Evolutionary conservation across 2,113 vertebrate genomes (phyloP).

Genomic region (Vombatus ursinus): DNA sequence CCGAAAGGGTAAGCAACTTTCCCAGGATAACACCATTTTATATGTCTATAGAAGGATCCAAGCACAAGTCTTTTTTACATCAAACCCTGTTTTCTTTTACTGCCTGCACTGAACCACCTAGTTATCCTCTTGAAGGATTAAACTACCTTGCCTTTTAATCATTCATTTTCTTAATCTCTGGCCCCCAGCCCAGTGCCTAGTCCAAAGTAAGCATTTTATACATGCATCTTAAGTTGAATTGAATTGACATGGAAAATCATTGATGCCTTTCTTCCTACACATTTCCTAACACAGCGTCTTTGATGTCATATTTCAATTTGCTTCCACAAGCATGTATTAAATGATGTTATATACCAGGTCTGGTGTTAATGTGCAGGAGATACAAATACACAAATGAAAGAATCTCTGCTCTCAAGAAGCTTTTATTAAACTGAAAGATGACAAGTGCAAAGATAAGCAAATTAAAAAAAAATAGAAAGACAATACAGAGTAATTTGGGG

Average conservation of each 20-base stretch:
- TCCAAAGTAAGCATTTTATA: neutral
- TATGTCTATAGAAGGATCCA: neutral
- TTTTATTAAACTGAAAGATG: neutral
- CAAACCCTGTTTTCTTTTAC: neutral
- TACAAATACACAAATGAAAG: neutral
- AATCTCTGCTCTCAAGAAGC: neutral
- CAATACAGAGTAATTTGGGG: neutral
- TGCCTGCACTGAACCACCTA: neutral
- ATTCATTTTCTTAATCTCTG: neutral
- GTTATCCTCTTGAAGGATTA: neutral
- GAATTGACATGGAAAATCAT: neutral
- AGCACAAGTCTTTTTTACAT: neutral
- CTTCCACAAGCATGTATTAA: neutral
- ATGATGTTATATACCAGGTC: neutral
- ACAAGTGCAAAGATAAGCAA: neutral
- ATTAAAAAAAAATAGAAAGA: neutral
- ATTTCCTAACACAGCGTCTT: neutral
- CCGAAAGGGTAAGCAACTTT: neutral
- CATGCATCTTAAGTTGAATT: neutral
- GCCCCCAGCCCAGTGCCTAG: neutral
- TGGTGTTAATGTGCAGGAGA: neutral
- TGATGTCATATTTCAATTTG: neutral
- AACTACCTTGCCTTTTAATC: neutral
- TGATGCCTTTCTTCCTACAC: neutral
- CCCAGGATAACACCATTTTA: too few relatives aligned